A percentile compares a stretch with the other conserved stretches of the same genome.
phyloP scores from a whole-genome alignment of 2,797 vertebrate species.

The Chloroceryle inda region DNA sequence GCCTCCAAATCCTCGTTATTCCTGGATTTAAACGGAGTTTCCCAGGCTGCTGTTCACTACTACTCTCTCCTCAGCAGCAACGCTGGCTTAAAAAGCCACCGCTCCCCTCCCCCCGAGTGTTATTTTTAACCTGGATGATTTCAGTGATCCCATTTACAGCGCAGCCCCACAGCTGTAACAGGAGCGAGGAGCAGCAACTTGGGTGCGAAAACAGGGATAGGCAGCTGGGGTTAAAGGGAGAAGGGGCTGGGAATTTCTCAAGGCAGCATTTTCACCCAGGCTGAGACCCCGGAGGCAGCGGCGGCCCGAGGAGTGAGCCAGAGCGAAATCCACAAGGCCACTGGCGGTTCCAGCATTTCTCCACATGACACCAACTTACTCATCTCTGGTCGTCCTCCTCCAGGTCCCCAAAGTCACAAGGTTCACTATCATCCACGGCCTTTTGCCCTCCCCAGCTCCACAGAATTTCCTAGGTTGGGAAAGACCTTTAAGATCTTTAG shows the following conservation, averaged over 20 bases:
- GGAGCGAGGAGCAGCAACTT: background rate
- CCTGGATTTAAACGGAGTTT: background rate
- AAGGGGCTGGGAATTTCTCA: background rate
- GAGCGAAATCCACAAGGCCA: background rate
- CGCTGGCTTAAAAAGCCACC: background rate
- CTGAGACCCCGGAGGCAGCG: background rate
- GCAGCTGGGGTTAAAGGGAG: background rate
- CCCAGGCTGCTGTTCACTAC: background rate
- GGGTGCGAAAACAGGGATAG: background rate
- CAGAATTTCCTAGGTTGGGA: too few relatives aligned
- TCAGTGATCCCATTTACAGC: constrained; percentile 69
- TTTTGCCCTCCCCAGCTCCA: background rate
- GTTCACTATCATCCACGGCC: constrained; percentile 25
- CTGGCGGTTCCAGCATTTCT: background rate
- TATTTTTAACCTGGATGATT: constrained; percentile 70
- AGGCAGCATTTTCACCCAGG: too few relatives aligned
- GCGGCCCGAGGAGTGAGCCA: background rate
- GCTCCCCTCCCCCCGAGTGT: constrained; percentile 38
- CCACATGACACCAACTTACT: constrained; percentile 47
- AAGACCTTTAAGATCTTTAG: too few relatives aligned
- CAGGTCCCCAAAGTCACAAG: constrained; percentile 63
- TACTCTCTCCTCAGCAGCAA: background rate
- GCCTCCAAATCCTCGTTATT: background rate
- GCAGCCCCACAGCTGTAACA: constrained; percentile 42
- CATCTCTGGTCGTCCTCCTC: constrained; percentile 7